These are phyloP conservation scores for Rhabdomys dilectus DNA, from an alignment of 2,113 vertebrate species.

Conservation along the genomic window DNA sequence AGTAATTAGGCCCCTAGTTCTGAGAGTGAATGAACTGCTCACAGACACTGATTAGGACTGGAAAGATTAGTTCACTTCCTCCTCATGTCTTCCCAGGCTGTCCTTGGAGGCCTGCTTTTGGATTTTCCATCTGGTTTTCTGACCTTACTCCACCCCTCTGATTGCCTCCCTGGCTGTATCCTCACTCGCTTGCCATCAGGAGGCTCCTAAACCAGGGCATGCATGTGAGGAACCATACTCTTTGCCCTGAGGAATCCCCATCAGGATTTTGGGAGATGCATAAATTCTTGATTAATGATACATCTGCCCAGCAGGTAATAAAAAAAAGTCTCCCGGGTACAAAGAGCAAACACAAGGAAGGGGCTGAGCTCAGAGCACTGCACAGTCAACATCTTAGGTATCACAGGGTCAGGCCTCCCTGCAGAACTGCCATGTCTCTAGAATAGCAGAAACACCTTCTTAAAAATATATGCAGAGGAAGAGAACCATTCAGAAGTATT, in stretches of 20 bases:
- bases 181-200: neutral
- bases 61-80: neutral
- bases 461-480: conserved; percentile 17
- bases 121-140: conserved; percentile 4
- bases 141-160: neutral
- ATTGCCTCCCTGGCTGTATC: neutral
- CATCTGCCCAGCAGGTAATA: conserved; percentile 11
- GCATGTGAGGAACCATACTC: neutral
- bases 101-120: neutral
- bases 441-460: neutral
- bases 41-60: neutral
- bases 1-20: neutral
- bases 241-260: neutral
- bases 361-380: neutral
- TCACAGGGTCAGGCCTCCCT: neutral
- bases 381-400: neutral
- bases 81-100: neutral
- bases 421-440: conserved; percentile 19
- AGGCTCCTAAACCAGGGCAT: neutral
- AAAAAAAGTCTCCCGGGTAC: neutral
- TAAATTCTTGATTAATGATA: conserved; percentile 21
- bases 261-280: neutral
- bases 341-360: neutral
- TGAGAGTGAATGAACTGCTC: neutral
- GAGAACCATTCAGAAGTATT: neutral